Evolutionary conservation across 2,888 invertebrate species (phyloP).

Genomic region (Operophtera brumata): DNA sequence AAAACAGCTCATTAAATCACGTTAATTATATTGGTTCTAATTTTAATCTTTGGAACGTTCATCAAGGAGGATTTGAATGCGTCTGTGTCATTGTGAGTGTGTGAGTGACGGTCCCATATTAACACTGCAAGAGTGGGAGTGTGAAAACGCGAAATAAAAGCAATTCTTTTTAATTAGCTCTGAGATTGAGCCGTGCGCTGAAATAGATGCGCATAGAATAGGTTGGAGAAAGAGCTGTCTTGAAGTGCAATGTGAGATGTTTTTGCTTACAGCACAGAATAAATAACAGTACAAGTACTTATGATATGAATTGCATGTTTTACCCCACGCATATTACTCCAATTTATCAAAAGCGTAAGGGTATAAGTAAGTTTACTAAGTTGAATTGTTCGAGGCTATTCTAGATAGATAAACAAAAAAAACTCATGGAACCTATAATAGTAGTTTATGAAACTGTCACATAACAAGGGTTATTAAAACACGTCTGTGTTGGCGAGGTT

Average conservation of each 20-base stretch:
- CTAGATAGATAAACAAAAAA: too few species aligned
- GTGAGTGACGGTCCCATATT: slow-evolving; percentile 8
- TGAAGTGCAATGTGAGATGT: not conserved
- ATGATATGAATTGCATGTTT: too few species aligned
- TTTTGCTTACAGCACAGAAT: too few species aligned
- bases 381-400: too few species aligned
- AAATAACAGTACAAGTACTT: too few species aligned
- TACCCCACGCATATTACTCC: too few species aligned
- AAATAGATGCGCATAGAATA: slow-evolving; percentile 58
- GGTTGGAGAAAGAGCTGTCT: slow-evolving; percentile 9
- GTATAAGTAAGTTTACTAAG: too few species aligned
- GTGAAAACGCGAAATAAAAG: slow-evolving; percentile 79
- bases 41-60: slow-evolving; percentile 52
- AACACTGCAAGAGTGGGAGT: slow-evolving; percentile 44
- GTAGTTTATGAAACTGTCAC: too few species aligned
- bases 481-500: too few species aligned
- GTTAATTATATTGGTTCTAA: slow-evolving; percentile 53
- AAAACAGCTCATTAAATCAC: slow-evolving; percentile 42
- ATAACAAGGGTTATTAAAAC: too few species aligned
- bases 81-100: slow-evolving; percentile 55
- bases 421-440: too few species aligned
- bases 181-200: slow-evolving; percentile 60
- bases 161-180: slow-evolving; percentile 80
- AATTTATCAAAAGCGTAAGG: too few species aligned
- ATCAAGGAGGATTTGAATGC: slow-evolving; percentile 63